Base-by-base conservation (phyloP, 2,797 vertebrate genomes). In the Bryconaethiops microstoma region DNA sequence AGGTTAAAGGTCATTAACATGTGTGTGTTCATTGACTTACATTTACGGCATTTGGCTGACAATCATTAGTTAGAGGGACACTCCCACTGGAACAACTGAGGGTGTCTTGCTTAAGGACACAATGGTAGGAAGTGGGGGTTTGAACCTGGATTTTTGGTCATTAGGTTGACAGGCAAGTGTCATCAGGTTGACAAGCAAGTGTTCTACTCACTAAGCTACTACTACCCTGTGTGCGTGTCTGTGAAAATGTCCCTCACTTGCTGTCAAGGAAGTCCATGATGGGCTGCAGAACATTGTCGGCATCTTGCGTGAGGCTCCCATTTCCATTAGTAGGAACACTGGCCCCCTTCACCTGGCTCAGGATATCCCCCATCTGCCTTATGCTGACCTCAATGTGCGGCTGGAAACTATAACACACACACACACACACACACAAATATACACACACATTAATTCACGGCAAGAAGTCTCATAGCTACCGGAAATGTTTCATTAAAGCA, bases 251-350 rank as follows among this genome's bases (percentile, higher is more conserved):
- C 7, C 70, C 96, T 96, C 87, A 99, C 97, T 99, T 99, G 97
- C 95, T 98, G 91, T 99, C 97, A 87, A 99, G 91, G 77, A 99
- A 96, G 89, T 99, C 98, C 97, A 99, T 98, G 90, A 99, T 98
- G 81, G 98, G 98, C 81, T 98, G 97, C 55, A 99, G 93, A 62
- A 99, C 97, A 0, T 97, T 99, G 91, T 99, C 98, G 0, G 98
- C 97, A 1, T 99, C 98, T 88, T 97, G 96, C 0, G 97, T 95
- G 0, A 99, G 96, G 0, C 95, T 97, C 88, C 96, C 97, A 76
- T 95, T 95, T 67, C 94, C 93, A 23, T 97, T 99, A 84, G 96
- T 96, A 0, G 97, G 97, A 50, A 98, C 96, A 0, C 96, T 98
- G 62, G 97, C 97, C 75, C 98, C 98, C 88, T 99, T 99, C 82